Base-by-base conservation (phyloP, 2,797 vertebrate genomes). In the Garrulus glandarius region DNA sequence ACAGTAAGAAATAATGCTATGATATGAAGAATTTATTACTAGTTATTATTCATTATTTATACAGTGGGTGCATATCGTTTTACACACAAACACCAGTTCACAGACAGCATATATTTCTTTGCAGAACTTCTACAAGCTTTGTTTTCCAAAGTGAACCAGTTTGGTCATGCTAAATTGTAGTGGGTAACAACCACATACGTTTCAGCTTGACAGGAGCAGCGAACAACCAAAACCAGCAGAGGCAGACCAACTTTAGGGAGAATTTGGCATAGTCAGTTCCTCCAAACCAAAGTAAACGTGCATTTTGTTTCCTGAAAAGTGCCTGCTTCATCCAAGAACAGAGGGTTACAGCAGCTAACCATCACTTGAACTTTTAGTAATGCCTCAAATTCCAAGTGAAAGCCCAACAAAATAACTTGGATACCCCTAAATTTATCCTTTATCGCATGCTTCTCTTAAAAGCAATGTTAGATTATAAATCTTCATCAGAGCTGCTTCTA, bases 41-140 rank as follows among this genome's bases (percentile, higher is more conserved):
- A 83, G 81, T 60, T 89, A 74, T 87, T 95, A 96, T 95, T 88
- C 21, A 93, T 95, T 95, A 92, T 94, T 94, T 93, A 97, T 89
- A 91, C 11, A n/a, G 64, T 24, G 57, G 53, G 46, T 78, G 17
- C 65, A 24, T 71, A 87, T 75, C 0, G 0, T 71, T 94, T 94
- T 95, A 77, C 60, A 96, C n/a, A 65, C 46, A 92, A 97, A 87
- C 57, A 92, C 26, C 72, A 50, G 72, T 81, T 92, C 77, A 94
- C 18, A 89, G 68, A 83, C 52, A 89, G 79, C 53, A 68, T 36
- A 46, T 81, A 75, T 89, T 92, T 95, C 69, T 89, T 49, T 86
- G 69, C 39, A 86, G 50, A 92, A 86, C 47, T 92, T 92, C 65
- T 91, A 53, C 39, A 88, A 65, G 81, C 34, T 93, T 87, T 95